phyloP scores from a whole-genome alignment of 2,888 invertebrate genomes.

The Chloromyia formosa region DNA sequence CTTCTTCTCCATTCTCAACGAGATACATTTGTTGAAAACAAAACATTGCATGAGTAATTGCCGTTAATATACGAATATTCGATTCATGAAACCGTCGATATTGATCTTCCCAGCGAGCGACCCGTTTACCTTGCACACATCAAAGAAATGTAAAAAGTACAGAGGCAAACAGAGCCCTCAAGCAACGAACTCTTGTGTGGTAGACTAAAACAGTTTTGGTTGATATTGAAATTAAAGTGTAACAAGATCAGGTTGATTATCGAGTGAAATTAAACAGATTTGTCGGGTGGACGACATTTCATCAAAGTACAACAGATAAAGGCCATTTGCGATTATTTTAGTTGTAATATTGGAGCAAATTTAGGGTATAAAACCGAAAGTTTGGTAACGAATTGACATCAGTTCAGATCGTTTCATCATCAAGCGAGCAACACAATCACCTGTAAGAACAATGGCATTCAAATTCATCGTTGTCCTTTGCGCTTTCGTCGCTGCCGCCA shows the following conservation, averaged over 20 bases:
- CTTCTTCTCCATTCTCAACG: too few relatives aligned
- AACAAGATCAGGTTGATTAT: conserved; percentile 27
- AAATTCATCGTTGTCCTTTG: conserved; percentile 69
- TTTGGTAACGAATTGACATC: conserved; percentile 40
- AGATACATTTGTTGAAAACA: too few relatives aligned
- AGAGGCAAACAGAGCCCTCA: conserved; percentile 20
- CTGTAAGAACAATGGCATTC: conserved; percentile 54
- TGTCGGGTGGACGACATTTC: conserved; percentile 20
- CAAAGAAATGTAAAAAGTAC: conserved; percentile 3
- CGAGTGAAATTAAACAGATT: background rate
- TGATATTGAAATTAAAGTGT: conserved; percentile 31
- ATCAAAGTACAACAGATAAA: conserved; percentile 25
- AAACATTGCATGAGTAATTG: too few relatives aligned
- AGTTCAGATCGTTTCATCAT: conserved; percentile 48
- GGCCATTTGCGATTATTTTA: conserved; percentile 36
- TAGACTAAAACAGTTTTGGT: conserved; percentile 17
- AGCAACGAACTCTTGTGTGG: conserved; percentile 18
- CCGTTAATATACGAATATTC: too few relatives aligned
- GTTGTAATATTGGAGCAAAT: background rate
- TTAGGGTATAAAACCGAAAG: conserved; percentile 45
- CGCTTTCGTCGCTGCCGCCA: conserved; percentile 71
- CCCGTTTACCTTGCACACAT: conserved; percentile 25
- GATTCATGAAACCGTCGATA: too few relatives aligned
- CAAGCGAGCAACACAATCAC: conserved; percentile 45
- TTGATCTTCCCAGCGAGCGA: too few relatives aligned